Evolutionary conservation across 2,797 vertebrate species (phyloP).

Genomic region (Rousettus madagascariensis): DNA sequence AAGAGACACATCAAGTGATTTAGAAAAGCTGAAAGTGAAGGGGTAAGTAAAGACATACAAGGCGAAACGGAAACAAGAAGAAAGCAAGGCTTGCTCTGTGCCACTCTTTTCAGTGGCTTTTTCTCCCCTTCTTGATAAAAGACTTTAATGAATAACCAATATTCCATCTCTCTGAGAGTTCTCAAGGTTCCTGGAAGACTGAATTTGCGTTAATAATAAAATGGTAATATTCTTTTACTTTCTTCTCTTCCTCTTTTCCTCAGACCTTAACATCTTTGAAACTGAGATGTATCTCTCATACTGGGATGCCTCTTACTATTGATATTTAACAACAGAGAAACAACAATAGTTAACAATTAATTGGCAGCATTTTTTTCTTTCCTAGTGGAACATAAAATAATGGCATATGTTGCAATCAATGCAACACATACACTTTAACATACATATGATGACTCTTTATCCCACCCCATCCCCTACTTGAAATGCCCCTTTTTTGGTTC

Average conservation of each 20-base stretch:
- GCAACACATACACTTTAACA: not conserved
- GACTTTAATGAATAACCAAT: conserved; percentile 11
- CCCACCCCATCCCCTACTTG: not conserved
- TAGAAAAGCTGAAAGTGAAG: not conserved
- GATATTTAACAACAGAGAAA: conserved; percentile 31
- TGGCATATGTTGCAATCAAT: not conserved
- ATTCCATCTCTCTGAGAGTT: not conserved
- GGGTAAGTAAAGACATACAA: not conserved
- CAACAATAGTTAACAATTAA: not conserved
- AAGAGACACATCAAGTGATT: not conserved
- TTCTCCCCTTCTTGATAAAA: not conserved
- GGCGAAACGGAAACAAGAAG: not conserved
- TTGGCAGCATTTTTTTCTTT: not conserved
- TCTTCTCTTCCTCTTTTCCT: not conserved
- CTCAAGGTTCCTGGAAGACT: not conserved
- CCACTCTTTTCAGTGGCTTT: not conserved
- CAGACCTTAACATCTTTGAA: conserved; percentile 13
- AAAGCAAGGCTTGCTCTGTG: not conserved
- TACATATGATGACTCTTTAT: not conserved
- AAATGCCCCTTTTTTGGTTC: not conserved
- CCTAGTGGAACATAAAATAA: conserved; percentile 7
- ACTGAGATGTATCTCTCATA: not conserved
- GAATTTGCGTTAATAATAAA: not conserved
- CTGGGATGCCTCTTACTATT: not conserved
- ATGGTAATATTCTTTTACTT: not conserved